These are phyloP conservation scores for Geococcyx californianus DNA, from an alignment of 2,113 vertebrate species.

Conservation along the genomic window DNA sequence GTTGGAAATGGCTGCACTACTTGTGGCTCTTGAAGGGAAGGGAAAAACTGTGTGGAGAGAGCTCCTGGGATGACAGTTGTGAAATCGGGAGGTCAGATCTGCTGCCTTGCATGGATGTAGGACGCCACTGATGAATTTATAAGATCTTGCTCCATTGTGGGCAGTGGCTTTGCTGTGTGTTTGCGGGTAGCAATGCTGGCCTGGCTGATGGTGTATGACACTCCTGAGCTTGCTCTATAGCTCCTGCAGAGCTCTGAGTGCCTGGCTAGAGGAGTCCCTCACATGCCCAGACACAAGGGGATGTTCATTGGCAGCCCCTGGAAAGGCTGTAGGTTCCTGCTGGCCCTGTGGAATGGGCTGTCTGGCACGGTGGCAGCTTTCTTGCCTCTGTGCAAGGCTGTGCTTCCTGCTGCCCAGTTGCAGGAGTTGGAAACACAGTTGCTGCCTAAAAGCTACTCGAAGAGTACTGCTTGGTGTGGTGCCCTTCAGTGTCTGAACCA, in stretches of 20 bases:
- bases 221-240: not conserved
- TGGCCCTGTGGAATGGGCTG: not conserved
- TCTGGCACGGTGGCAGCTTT: not conserved
- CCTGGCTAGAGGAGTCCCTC: not conserved
- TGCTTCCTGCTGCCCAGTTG: not conserved
- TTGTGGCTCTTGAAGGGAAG: not conserved
- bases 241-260: not conserved
- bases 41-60: too few relatives aligned
- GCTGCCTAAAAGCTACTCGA: not conserved
- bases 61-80: not conserved
- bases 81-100: not conserved
- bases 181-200: not conserved
- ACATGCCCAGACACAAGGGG: fast-evolving
- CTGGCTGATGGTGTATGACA: too few relatives aligned
- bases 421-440: not conserved
- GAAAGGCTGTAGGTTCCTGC: not conserved
- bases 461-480: fast-evolving
- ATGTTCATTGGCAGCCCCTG: not conserved
- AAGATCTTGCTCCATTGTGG: not conserved
- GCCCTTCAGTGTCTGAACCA: fast-evolving
- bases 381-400: not conserved
- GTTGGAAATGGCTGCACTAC: not conserved
- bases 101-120: not conserved
- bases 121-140: not conserved
- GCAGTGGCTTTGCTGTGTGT: not conserved